These are phyloP conservation scores for Drosophila siamana DNA, from an alignment of 2,888 invertebrate species.

Conservation along the genomic window DNA sequence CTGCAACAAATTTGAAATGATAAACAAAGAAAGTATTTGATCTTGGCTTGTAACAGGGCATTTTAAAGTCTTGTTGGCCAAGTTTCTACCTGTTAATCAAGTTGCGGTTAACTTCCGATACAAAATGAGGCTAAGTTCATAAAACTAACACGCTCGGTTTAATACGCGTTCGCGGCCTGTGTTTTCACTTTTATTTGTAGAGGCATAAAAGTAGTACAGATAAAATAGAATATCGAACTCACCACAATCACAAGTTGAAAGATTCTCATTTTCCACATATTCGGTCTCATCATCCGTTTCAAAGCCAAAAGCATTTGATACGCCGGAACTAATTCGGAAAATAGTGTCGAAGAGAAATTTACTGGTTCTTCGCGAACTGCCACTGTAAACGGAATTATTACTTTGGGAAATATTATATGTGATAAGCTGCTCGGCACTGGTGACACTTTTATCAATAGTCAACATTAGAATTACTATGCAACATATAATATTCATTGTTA, in stretches of 20 bases:
- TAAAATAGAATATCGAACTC: slow-evolving; percentile 77
- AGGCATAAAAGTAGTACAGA: background rate
- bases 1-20: background rate
- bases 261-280: slow-evolving; percentile 87
- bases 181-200: background rate
- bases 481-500: slow-evolving; percentile 67
- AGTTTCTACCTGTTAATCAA: slow-evolving; percentile 3
- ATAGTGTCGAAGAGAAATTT: slow-evolving; percentile 91
- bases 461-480: slow-evolving; percentile 64
- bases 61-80: background rate
- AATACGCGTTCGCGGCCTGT: background rate
- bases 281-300: slow-evolving; percentile 87
- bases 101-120: background rate
- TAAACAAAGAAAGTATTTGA: background rate
- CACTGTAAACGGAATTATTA: slow-evolving; percentile 40
- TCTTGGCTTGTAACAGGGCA: slow-evolving; percentile 3
- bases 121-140: slow-evolving; percentile 17
- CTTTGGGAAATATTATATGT: slow-evolving; percentile 32
- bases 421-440: slow-evolving; percentile 52
- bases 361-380: slow-evolving; percentile 86
- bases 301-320: slow-evolving; percentile 85
- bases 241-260: slow-evolving; percentile 92
- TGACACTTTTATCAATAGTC: slow-evolving; percentile 52
- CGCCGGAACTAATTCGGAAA: slow-evolving; percentile 88
- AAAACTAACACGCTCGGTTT: slow-evolving; percentile 12